Percentiles rank a stretch among this genome's conserved stretches.
Evolutionary conservation across 2,113 vertebrate species (phyloP).

Genomic region (Ptyas mucosa): DNA sequence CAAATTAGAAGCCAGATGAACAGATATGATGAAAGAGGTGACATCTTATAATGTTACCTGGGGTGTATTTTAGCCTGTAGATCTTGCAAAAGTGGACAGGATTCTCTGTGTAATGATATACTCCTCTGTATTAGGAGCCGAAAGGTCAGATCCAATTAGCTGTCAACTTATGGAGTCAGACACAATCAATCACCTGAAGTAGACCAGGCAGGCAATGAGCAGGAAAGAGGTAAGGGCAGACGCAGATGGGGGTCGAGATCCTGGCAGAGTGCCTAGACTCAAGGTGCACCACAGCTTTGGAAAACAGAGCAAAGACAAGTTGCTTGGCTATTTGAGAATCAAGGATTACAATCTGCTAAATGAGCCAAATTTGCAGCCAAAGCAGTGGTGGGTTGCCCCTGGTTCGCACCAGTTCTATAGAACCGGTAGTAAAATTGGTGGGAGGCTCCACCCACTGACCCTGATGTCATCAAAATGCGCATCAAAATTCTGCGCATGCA

Average conservation of each 20-base stretch:
- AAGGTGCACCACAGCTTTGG: not conserved
- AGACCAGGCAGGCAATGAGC: not conserved
- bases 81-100: not conserved
- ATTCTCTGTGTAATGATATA: not conserved
- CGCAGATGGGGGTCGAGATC: not conserved
- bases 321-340: not conserved
- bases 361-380: not conserved
- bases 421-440: no score
- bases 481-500: no score
- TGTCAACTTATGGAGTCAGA: not conserved
- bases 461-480: no score
- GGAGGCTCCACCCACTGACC: no score
- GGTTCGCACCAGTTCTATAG: no score
- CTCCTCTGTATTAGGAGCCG: not conserved
- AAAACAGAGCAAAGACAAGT: not conserved
- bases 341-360: not conserved
- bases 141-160: not conserved
- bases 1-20: not conserved
- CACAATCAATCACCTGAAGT: not conserved
- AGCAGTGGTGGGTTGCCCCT: no score
- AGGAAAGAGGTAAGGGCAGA: not conserved
- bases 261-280: not conserved
- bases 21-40: not conserved
- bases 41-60: not conserved
- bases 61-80: not conserved